Base-by-base conservation (phyloP, 2,797 vertebrate genomes). In the Caiman crocodilus region DNA sequence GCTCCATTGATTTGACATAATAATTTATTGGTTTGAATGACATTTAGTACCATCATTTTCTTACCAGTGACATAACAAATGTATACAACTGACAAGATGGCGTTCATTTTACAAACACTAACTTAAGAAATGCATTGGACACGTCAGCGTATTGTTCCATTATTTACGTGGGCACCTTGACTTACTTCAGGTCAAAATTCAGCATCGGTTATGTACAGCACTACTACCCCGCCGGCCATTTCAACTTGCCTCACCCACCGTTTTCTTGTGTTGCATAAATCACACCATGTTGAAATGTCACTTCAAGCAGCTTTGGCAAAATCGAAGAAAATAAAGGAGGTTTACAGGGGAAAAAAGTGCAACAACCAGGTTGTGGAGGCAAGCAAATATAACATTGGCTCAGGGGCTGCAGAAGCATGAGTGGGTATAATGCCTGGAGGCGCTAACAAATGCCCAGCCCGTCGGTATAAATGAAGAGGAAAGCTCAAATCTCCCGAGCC, bases 11-110 rank as follows among this genome's bases (percentile, higher is more conserved):
- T 93, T 86, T 59, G 94, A 96, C 90, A 95, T 96, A 92, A 97
- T 97, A 95, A 97, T 97, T 98, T 97, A 98, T 97, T 97, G 95
- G 92, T 94, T 95, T 20, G 0, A 96, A 95, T 96, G 94, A 96
- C 93, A 96, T 96, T 97, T 97, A 97, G 96, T 97, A 97, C 84
- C 97, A 97, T 94, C 85, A 78, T 90, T 96, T 89, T 93, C 87
- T 96, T 95, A 97, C 92, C 95, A 96, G 94, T 90, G 91, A 97
- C 95, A 95, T 96, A 95, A 97, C 88, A 80, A 95, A 97, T 87
- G 92, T 94, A 76, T 85, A 96, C 96, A 94, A 91, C 89, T 55
- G 77, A 94, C 90, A 89, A 90, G 89, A 96, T 95, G 93, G 76
- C 91, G 89, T 21, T 86, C 92, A 88, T 84, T 75, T 92, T 97